Conservation (phyloP, 2,113 vertebrate species). For the Oryzias melastigma region DNA sequence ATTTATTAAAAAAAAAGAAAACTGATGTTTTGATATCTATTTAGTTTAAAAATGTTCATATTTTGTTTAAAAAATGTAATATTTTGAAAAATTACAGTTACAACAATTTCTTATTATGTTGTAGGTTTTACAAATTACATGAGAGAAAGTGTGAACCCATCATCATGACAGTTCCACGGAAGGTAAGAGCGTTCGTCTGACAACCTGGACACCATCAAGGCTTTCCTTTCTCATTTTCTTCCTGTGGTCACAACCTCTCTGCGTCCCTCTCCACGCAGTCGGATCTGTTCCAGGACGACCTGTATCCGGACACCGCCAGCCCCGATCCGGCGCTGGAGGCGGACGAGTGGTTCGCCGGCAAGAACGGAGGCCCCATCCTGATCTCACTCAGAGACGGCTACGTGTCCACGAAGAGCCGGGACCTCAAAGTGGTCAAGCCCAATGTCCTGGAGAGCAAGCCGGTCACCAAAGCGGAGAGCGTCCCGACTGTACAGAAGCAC, state of each 20-base stretch:
- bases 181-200: constrained; percentile 73
- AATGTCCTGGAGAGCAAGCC: constrained; percentile 92
- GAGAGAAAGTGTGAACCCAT: constrained; percentile 98
- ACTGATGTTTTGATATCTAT: too few relatives aligned
- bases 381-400: constrained; percentile 96
- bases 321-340: constrained; percentile 91
- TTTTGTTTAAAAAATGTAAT: too few relatives aligned
- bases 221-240: neutral
- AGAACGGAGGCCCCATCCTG: constrained; percentile 89
- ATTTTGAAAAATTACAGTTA: too few relatives aligned
- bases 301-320: constrained; percentile 93
- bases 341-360: constrained; percentile 94
- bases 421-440: constrained; percentile 93
- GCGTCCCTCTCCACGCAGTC: constrained; percentile 77
- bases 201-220: neutral
- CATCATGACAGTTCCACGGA: constrained; percentile 98
- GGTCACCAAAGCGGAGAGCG: constrained; percentile 83
- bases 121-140: constrained; percentile 98
- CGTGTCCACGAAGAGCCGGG: constrained; percentile 90
- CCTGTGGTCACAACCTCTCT: constrained; percentile 2
- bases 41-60: too few relatives aligned
- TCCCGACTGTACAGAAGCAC: constrained; percentile 80
- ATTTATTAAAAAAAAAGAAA: too few relatives aligned
- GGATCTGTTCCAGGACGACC: constrained; percentile 96
- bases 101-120: neutral